Evolutionary conservation across 1,140 invertebrate species (phyloP).

Genomic region (Holcopasites calliopsidis): DNA sequence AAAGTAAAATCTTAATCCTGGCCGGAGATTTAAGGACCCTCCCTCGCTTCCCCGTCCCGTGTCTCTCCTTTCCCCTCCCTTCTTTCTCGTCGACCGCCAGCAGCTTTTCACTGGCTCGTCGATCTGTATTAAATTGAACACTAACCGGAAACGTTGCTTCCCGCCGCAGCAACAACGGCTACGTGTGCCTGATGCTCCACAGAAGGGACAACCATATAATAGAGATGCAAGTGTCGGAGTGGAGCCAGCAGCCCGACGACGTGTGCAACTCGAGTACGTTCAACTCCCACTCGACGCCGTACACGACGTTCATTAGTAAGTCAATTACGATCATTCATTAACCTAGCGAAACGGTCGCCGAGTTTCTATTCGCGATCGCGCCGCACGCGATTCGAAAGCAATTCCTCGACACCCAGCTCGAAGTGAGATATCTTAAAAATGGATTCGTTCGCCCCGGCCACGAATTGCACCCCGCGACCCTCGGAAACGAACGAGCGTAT

Average conservation of each 20-base stretch:
- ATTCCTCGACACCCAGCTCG: too few relatives aligned
- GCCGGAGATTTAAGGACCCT: constrained; percentile 68
- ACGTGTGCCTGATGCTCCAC: constrained; percentile 81
- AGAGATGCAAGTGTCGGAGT: constrained; percentile 81
- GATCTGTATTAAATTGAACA: too few relatives aligned
- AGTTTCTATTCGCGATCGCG: neutral
- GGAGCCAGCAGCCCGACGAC: constrained; percentile 77
- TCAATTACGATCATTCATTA: constrained; percentile 58
- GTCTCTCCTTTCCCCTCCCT: neutral
- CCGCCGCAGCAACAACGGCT: constrained; percentile 80
- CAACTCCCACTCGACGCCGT: constrained; percentile 71
- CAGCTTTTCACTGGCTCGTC: too few relatives aligned
- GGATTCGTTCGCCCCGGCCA: too few relatives aligned
- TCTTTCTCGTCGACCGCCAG: too few relatives aligned
- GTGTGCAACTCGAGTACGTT: constrained; percentile 73
- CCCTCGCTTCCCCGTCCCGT: constrained; percentile 26
- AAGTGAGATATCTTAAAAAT: too few relatives aligned
- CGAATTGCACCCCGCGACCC: too few relatives aligned
- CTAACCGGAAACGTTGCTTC: too few relatives aligned
- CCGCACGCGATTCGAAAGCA: too few relatives aligned
- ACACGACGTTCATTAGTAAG: constrained; percentile 78
- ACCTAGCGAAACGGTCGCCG: neutral
- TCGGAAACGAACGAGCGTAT: too few relatives aligned
- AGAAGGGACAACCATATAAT: constrained; percentile 81
- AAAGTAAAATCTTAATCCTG: constrained; percentile 76